Evolutionary conservation across 1,140 invertebrate species (phyloP), one percentile per base, ranked within the genome.

Genomic region (Drosophila melanogaster): DNA sequence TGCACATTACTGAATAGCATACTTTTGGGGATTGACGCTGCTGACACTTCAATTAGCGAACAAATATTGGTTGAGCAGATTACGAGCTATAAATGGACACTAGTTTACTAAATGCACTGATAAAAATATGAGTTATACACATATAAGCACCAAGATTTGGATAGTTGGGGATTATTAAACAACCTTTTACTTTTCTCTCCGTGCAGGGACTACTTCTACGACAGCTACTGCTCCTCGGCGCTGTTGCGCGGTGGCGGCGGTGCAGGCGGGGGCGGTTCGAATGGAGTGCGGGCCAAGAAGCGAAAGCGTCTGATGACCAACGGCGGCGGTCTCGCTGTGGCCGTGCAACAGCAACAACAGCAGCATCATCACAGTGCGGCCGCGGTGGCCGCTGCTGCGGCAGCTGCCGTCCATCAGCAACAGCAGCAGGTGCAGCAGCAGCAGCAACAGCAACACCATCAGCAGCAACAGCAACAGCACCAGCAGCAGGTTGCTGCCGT

Each of bases 161-260:
- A 2, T 6, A 6, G 19, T 3, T 22, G 19, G 2, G 2, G 19
- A 0, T 22, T 22, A 40, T 15, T 11, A 24, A 14, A 24, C 4
- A n/a, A 4, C 3, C 1, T 2, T 15, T 30, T 37, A 12, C n/a
- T 10, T 59, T 58, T 59, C 1, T 66, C 24, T 30, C 22, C 4
- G 51, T 47, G 41, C 75, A 92, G 90, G 90, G 90, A 92, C 59
- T 92, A 92, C 56, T 92, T 91, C 67, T 92, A 92, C 44, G 90
- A 92, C 54, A 92, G 94, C 92, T 95, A 95, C 92, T 95, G 94
- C 80, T 94, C 94, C 33, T 94, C 94, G 54, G 93, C 94, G n/a
- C 92, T 94, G 41, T 93, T 94, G 64, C 92, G 93, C 0, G 78
- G 78, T 71, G 65, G 81, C 0, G 75, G 59, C 1, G 77, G 92